Evolutionary conservation across 2,113 vertebrate species (phyloP).

Genomic region (Prochilodus magdalenae): DNA sequence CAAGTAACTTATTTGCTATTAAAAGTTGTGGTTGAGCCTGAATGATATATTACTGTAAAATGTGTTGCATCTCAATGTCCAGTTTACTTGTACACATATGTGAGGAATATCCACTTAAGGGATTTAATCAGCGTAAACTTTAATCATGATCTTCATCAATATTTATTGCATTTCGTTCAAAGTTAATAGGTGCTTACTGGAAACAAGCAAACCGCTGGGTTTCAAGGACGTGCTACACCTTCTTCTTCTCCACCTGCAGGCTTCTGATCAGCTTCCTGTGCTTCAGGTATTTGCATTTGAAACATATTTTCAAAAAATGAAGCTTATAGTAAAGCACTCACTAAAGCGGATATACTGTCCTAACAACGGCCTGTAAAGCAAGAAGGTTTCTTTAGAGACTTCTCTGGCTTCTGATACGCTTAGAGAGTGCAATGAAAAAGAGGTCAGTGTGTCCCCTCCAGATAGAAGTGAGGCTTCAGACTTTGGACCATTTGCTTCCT

Average conservation of each 20-base stretch:
- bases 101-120: slow-evolving; percentile 3
- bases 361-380: slow-evolving; percentile 10
- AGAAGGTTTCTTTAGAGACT: slow-evolving; percentile 25
- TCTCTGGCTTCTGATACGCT: background rate
- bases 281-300: slow-evolving; percentile 20
- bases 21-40: background rate
- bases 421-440: slow-evolving; percentile 2
- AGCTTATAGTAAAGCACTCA: slow-evolving; percentile 15
- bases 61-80: background rate
- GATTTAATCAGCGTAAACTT: slow-evolving; percentile 38
- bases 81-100: background rate
- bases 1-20: background rate
- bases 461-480: background rate
- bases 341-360: slow-evolving; percentile 29
- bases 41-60: background rate
- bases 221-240: slow-evolving; percentile 38
- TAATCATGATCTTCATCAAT: slow-evolving; percentile 51
- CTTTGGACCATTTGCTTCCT: slow-evolving; percentile 2
- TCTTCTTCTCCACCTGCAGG: background rate
- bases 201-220: slow-evolving; percentile 27
- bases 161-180: slow-evolving; percentile 49
- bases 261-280: slow-evolving; percentile 40
- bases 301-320: slow-evolving; percentile 20
- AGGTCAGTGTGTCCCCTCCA: background rate
- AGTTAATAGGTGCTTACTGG: slow-evolving; percentile 45